Conservation (phyloP, 2,888 invertebrate species). For the Sceliomorpha sp. region DNA sequence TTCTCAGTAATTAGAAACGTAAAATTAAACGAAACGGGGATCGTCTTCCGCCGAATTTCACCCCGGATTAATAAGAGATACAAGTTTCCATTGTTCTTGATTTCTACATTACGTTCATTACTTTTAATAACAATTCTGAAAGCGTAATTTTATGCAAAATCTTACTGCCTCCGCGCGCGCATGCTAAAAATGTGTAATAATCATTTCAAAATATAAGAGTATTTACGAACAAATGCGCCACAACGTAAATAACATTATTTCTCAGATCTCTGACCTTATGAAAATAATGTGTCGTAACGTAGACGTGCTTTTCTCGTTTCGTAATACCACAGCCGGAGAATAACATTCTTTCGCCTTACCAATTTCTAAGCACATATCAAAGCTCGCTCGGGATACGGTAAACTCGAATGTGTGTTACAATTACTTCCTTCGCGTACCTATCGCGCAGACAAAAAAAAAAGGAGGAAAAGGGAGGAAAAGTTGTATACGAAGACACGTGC, state of each 20-base stretch:
- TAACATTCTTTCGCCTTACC: slow-evolving; percentile 29
- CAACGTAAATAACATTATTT: slow-evolving; percentile 30
- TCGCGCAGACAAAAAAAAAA: not conserved
- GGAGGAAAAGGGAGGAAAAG: not conserved
- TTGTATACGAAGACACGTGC: not conserved
- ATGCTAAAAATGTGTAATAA: too few relatives aligned
- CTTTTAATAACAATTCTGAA: too few relatives aligned
- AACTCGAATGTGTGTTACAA: not conserved
- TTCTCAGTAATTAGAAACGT: too few relatives aligned
- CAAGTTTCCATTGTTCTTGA: too few relatives aligned
- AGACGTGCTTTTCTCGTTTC: slow-evolving; percentile 5
- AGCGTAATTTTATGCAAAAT: too few relatives aligned
- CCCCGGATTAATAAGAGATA: too few relatives aligned
- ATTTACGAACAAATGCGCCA: too few relatives aligned
- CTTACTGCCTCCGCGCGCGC: too few relatives aligned
- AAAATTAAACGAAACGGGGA: too few relatives aligned
- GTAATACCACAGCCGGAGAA: slow-evolving; percentile 21
- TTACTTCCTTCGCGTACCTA: slow-evolving; percentile 1
- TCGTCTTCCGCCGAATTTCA: too few relatives aligned
- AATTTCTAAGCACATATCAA: slow-evolving; percentile 15
- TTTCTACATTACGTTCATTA: too few relatives aligned
- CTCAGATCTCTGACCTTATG: slow-evolving; percentile 24
- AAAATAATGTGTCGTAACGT: slow-evolving; percentile 31
- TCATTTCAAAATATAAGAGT: too few relatives aligned
- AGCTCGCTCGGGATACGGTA: not conserved